Base-by-base conservation (phyloP, 1,140 invertebrate genomes). In the Heliconius himera region DNA sequence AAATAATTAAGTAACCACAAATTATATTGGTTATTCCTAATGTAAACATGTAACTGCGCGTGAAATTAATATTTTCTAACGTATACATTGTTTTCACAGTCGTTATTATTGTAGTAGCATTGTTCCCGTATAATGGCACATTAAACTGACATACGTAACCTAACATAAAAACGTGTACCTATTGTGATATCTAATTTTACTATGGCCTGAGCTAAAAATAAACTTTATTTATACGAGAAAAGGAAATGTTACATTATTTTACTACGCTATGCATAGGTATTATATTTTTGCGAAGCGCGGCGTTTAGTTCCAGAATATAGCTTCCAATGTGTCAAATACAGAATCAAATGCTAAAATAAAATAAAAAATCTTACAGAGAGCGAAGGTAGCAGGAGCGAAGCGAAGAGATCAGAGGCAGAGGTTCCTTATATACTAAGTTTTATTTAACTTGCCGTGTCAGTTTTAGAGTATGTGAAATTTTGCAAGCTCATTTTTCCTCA, bases 71-170 rank as follows among this genome's bases (percentile, higher is more conserved):
- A 60, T 66, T 66, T 66, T 66, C 60, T 66, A 66, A 77, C 49
- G 36, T 56, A 29, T 46, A 46, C 41, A 46, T 46, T 46, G 26
- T 74, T 74, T 74, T 54, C 49, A 38, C 5, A 74, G 49, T 74
- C 26, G 41, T 46, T 46, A 74, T 56, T 56, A 56, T 74, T 13
- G 9, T 74, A n/a, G 26, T 74, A 26, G 60, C 26, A 74, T 74
- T 56, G 73, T 74, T 74, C 29, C 73, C 51, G 29, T 16, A 29
- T 54, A 74, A 74, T 74, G 49, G 49, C 46, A 33, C 73, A 56
- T 74, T 33, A 74, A 74, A 56, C 73, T 20, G 26, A 74, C 54
- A 36, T 74, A 66, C 60, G 60, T 66, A 66, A 29, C 22, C 3
- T 66, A 66, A 66, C 54, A 60, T 60, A 60, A 60, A 60, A 60